phyloP scores from a whole-genome alignment of 2,113 vertebrate species.

The Periophthalmus modestus region DNA sequence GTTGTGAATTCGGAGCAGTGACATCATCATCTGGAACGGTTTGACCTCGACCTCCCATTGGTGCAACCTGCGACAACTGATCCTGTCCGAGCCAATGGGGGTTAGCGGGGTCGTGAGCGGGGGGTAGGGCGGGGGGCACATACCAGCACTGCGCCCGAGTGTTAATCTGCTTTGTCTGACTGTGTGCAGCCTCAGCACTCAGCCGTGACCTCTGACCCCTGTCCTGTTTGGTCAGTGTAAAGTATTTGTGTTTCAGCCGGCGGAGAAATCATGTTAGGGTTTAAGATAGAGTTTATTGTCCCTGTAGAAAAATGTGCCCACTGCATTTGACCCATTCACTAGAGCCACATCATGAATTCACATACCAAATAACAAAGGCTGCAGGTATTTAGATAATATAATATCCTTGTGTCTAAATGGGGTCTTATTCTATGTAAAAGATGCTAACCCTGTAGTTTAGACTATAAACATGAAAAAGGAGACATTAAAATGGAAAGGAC shows the following conservation, averaged over 20 bases:
- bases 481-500: too few species aligned
- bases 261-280: not conserved
- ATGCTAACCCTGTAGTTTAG: too few species aligned
- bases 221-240: not conserved
- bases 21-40: constrained; percentile 4
- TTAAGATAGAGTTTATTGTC: not conserved
- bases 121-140: constrained; percentile 22
- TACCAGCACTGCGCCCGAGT: constrained; percentile 39
- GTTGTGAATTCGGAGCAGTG: constrained; percentile 5
- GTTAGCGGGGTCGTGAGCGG: constrained; percentile 20
- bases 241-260: constrained; percentile 29
- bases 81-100: constrained; percentile 56
- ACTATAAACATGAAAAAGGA: too few species aligned
- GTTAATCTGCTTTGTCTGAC: constrained; percentile 73
- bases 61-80: constrained; percentile 60
- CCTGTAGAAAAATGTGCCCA: too few species aligned
- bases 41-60: constrained; percentile 56
- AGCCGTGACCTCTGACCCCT: constrained; percentile 55
- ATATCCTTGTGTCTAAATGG: too few species aligned
- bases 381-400: too few species aligned
- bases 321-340: not conserved
- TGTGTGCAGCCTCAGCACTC: constrained; percentile 69
- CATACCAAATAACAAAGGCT: too few species aligned
- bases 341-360: too few species aligned
- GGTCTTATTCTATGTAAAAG: too few species aligned